phyloP scores from a whole-genome alignment of 2,113 vertebrate species.

The Gorsachius goisagi region DNA sequence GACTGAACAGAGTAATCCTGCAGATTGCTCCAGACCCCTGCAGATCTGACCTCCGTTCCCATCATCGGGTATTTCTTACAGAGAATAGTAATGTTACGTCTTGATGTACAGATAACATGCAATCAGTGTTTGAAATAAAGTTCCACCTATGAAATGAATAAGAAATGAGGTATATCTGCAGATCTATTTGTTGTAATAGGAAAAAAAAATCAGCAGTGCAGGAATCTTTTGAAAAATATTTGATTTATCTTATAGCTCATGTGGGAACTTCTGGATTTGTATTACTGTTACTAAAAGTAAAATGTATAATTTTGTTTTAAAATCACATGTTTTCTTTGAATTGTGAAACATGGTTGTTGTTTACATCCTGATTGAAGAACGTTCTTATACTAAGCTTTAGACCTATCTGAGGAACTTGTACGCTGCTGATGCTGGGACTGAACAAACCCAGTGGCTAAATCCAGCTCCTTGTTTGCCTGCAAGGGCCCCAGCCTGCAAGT shows the following conservation, averaged over 20 bases:
- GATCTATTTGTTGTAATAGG: neutral
- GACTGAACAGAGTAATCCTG: constrained; percentile 11
- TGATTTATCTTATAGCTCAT: neutral
- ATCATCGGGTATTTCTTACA: neutral
- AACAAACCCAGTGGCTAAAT: neutral
- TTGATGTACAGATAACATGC: neutral
- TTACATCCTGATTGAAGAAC: neutral
- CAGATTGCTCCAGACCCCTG: constrained; percentile 13
- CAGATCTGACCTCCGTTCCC: constrained; percentile 1
- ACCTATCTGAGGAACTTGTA: neutral
- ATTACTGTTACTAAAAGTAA: neutral
- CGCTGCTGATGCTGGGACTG: neutral
- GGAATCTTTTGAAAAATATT: neutral
- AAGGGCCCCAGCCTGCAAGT: neutral
- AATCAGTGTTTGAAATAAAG: neutral
- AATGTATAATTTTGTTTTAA: neutral
- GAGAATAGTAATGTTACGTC: neutral
- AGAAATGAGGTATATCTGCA: neutral
- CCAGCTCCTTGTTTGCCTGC: neutral
- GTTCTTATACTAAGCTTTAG: neutral
- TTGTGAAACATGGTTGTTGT: neutral
- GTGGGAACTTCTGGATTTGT: neutral
- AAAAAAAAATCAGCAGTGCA: neutral
- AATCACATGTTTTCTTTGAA: neutral
- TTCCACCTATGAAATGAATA: neutral